Evolutionary conservation across 1,140 invertebrate genomes (phyloP).

Genomic region (Diuraphis noxia): DNA sequence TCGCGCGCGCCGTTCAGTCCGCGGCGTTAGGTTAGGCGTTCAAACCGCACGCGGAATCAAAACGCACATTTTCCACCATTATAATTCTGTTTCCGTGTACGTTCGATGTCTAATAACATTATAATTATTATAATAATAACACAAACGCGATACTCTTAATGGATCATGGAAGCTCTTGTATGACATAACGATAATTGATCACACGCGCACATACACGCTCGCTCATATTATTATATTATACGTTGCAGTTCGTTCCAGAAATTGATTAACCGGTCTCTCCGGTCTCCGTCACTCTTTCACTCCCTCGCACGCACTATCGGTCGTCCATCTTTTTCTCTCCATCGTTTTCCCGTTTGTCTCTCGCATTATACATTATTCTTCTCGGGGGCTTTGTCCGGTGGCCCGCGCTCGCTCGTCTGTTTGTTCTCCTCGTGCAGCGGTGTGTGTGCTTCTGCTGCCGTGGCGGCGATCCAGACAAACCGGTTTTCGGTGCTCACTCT

Average conservation of each 20-base stretch:
- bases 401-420: slow-evolving; percentile 21
- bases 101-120: too few species aligned
- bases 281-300: not conserved
- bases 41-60: not conserved
- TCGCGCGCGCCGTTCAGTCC: not conserved
- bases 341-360: slow-evolving; percentile 14
- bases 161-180: slow-evolving; percentile 45
- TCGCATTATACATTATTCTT: slow-evolving; percentile 14
- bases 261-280: slow-evolving; percentile 52
- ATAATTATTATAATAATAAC: not conserved
- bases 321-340: not conserved
- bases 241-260: slow-evolving; percentile 45
- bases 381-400: slow-evolving; percentile 49
- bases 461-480: slow-evolving; percentile 32
- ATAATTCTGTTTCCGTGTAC: not conserved
- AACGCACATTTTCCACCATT: not conserved
- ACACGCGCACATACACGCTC: not conserved
- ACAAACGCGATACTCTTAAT: slow-evolving; percentile 32
- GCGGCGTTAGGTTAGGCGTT: too few species aligned
- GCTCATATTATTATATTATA: not conserved
- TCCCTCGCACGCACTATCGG: not conserved
- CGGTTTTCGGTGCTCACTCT: slow-evolving; percentile 36
- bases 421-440: slow-evolving; percentile 16
- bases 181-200: slow-evolving; percentile 54
- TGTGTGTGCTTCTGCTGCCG: slow-evolving; percentile 33